Base-by-base conservation (phyloP, 2,113 vertebrate species). In the Uria aalge region DNA sequence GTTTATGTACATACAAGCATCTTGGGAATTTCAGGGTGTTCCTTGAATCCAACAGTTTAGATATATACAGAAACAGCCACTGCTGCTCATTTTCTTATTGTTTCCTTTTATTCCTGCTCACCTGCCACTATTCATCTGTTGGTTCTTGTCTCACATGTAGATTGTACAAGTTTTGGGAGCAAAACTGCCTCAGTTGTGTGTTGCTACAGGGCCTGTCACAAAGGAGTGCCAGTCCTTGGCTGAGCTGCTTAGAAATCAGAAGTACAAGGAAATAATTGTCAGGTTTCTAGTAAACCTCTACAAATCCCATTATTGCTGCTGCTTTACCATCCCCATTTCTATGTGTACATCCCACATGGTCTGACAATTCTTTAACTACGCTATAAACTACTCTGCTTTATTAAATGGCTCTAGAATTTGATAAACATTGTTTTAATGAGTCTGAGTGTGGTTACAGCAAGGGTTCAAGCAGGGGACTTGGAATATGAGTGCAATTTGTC, bases 11-110 rank as follows among this genome's bases (percentile, higher is more conserved):
- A 0, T 48, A 8, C 27, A 30, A 68, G 6, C 8, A 76, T 62
- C 20, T 32, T 53, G 23, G 10, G 22, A 66, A 66, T 69, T 86
- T 77, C 41, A 27, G 27, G 5, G 5, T 69, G 15, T 53, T 92
- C 24, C 15, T 71, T 0, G 0, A 80, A 79, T 73, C n/a, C 15
- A 40, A 1, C 6, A 75, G n/a, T 67, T 62, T 73, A 38, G 3
- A n/a, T 60, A 43, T 16, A 7, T 69, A 52, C 13, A 45, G 53
- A 64, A 93, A 23, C 19, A 94, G 85, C 3, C 2, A 5, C 8
- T 41, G 16, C 47, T 82, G 32, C 0, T 75, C 4, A 17, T 79
- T 90, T 91, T 52, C 34, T 76, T 63, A 2, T 38, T 47, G 23
- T 53, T 16, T 57, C 32, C 6, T 64, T 91, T 52, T 73, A 40